These are phyloP conservation scores for Hystrix brachyura DNA, from an alignment of 2,113 vertebrate genomes.

Conservation along the genomic window DNA sequence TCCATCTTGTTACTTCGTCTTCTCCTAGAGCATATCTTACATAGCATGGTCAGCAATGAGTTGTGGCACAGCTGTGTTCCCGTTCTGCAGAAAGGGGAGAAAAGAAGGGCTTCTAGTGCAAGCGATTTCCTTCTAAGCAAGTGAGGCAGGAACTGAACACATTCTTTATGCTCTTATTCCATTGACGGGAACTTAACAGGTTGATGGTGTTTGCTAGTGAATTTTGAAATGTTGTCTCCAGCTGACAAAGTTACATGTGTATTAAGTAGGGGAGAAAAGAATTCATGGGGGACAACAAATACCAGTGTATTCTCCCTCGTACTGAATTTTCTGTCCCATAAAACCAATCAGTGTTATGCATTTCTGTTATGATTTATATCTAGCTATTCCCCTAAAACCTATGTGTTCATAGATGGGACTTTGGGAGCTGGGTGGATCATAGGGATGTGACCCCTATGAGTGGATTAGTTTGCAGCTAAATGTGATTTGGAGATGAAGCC, in stretches of 20 bases:
- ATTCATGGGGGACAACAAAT: neutral
- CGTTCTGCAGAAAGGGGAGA: neutral
- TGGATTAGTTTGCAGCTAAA: neutral
- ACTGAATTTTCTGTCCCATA: neutral
- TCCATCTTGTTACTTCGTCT: slow-evolving; percentile 7
- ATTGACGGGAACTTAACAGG: slow-evolving; percentile 18
- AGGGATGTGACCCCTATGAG: neutral
- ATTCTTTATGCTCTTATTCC: slow-evolving; percentile 9
- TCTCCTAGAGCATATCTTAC: slow-evolving; percentile 33
- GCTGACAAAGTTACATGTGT: neutral
- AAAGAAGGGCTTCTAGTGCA: neutral
- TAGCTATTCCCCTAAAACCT: neutral
- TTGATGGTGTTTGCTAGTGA: neutral
- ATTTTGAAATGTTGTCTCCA: slow-evolving; percentile 30
- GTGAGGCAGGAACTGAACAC: slow-evolving; percentile 29
- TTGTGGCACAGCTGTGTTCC: neutral
- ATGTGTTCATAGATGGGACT: neutral
- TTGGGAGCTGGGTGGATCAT: neutral
- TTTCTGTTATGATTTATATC: neutral
- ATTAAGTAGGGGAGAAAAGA: slow-evolving; percentile 10
- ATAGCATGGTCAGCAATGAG: neutral
- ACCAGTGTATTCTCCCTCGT: neutral
- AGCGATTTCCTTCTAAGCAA: slow-evolving; percentile 48
- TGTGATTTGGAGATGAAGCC: neutral
- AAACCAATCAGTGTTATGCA: neutral